A percentile compares a stretch with the other conserved stretches of the same genome.
Evolutionary conservation across 2,888 invertebrate genomes (phyloP).

Genomic region (Dynastes maya): DNA sequence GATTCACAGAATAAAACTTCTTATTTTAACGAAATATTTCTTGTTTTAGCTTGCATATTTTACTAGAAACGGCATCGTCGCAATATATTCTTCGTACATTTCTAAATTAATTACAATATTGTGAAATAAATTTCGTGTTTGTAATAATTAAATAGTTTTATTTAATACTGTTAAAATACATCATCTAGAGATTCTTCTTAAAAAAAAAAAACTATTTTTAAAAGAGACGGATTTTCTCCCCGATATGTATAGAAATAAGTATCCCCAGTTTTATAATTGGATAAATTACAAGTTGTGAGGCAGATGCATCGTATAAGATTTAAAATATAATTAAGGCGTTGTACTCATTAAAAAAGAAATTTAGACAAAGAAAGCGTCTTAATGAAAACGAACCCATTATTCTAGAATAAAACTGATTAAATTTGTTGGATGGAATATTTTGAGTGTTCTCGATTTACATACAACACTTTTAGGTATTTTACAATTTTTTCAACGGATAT

Average conservation of each 20-base stretch:
- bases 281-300: background rate
- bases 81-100: background rate
- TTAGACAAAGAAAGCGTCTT: constrained; percentile 1
- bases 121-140: background rate
- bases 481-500: too few species aligned
- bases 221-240: too few species aligned
- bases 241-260: background rate
- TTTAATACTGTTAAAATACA: background rate
- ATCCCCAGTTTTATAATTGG: background rate
- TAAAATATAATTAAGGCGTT: constrained; percentile 6
- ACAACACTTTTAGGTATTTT: too few species aligned
- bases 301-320: constrained; percentile 7
- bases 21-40: too few species aligned
- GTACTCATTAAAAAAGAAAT: constrained; percentile 2
- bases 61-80: background rate
- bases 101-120: background rate
- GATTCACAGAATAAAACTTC: background rate
- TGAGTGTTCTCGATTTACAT: too few species aligned
- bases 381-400: too few species aligned
- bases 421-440: too few species aligned
- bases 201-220: background rate
- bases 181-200: background rate
- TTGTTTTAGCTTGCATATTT: background rate
- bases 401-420: too few species aligned
- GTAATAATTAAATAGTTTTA: background rate